Percentiles rank a stretch among this genome's conserved stretches.
Evolutionary conservation across 2,888 invertebrate genomes (phyloP).

Genomic region (Macaria liturata): DNA sequence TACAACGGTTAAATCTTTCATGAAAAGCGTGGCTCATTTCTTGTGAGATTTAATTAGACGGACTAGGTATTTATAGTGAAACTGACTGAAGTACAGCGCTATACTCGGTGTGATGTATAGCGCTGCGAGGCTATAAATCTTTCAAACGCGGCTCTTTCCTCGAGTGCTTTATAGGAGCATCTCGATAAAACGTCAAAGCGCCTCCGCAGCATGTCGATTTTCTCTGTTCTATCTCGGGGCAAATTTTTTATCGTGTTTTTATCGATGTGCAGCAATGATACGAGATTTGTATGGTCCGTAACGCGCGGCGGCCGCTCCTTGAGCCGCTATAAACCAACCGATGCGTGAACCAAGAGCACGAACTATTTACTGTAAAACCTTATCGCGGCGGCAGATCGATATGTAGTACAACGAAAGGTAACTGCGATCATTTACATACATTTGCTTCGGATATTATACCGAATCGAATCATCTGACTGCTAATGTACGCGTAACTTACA

Average conservation of each 20-base stretch:
- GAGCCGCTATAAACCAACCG: conserved; percentile 50
- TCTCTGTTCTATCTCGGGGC: conserved; percentile 36
- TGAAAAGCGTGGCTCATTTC: conserved; percentile 6
- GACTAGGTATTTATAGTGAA: conserved; percentile 14
- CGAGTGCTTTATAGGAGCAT: conserved; percentile 24
- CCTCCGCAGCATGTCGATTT: conserved; percentile 30
- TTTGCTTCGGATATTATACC: background rate
- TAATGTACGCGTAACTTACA: background rate
- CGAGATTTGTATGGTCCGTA: conserved; percentile 42
- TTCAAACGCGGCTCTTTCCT: conserved; percentile 18
- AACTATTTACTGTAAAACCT: conserved; percentile 42
- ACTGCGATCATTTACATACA: conserved; percentile 2
- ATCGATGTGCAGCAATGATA: conserved; percentile 44
- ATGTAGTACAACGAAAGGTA: conserved; percentile 23
- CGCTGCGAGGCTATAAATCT: conserved; percentile 28
- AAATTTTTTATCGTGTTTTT: conserved; percentile 40
- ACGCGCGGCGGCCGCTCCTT: conserved; percentile 47
- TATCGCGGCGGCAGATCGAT: conserved; percentile 40
- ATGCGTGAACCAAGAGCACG: conserved; percentile 48
- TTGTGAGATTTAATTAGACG: conserved; percentile 1
- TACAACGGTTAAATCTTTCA: conserved; percentile 6
- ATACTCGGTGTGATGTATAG: conserved; percentile 1
- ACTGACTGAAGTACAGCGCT: conserved; percentile 9
- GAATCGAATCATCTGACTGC: background rate
- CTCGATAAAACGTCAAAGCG: conserved; percentile 30